Evolutionary conservation across 2,888 invertebrate genomes (phyloP).

Genomic region (Tetropium fuscum): DNA sequence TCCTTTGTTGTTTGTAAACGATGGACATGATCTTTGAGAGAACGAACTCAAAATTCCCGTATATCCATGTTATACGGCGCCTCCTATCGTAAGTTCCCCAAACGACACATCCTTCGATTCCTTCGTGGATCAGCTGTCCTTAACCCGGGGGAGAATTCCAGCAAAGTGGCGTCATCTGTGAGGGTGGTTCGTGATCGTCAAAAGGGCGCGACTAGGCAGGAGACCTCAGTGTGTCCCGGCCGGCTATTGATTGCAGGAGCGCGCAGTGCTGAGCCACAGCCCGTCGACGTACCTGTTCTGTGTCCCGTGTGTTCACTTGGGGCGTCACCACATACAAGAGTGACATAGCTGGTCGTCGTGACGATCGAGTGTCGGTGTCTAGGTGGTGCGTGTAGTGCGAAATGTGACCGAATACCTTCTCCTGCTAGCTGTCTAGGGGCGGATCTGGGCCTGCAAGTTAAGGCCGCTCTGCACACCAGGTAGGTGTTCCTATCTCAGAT

Average conservation of each 20-base stretch:
- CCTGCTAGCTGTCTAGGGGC: conserved; percentile 10
- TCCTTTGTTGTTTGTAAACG: too few relatives aligned
- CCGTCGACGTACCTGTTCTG: conserved; percentile 45
- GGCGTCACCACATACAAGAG: conserved; percentile 46
- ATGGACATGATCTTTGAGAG: too few relatives aligned
- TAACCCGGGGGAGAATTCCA: background rate
- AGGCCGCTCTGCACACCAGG: conserved; percentile 18
- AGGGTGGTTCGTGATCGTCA: conserved; percentile 25
- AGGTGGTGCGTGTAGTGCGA: conserved; percentile 36
- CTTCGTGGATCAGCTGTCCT: conserved; percentile 25
- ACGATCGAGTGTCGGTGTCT: conserved; percentile 34
- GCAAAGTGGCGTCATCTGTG: conserved; percentile 39
- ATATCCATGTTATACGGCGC: background rate
- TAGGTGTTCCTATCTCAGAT: conserved; percentile 16
- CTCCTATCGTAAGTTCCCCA: background rate
- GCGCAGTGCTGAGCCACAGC: conserved; percentile 50
- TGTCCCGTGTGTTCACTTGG: conserved; percentile 44
- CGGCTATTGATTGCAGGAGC: conserved; percentile 49
- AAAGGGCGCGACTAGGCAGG: conserved; percentile 39
- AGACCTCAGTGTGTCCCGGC: conserved; percentile 46
- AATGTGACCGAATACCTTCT: conserved; percentile 18
- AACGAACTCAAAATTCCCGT: too few relatives aligned
- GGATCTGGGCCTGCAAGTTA: conserved; percentile 15
- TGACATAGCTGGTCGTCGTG: conserved; percentile 36
- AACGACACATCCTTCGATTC: background rate